Evolutionary conservation across 1,140 invertebrate species (phyloP).

Genomic region (Wasmannia auropunctata): DNA sequence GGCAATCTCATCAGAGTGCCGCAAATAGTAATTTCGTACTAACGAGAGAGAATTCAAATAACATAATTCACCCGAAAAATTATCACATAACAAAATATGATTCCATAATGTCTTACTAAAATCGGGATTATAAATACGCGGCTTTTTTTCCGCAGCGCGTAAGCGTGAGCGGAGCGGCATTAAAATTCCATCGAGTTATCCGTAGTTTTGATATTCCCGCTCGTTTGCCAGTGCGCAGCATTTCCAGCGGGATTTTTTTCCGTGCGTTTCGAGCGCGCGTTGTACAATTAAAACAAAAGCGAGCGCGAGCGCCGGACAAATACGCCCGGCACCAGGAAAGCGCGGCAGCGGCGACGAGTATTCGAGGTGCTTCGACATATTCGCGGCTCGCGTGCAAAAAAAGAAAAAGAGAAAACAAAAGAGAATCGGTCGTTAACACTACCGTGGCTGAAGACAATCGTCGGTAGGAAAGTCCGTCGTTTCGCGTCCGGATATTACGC

Average conservation of each 20-base stretch:
- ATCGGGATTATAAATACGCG: conserved; percentile 22
- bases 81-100: not conserved
- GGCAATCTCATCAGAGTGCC: not conserved
- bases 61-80: not conserved
- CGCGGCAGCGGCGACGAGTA: conserved; percentile 28
- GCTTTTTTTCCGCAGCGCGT: not conserved
- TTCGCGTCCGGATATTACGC: conserved; percentile 30
- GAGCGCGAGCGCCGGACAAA: conserved; percentile 63
- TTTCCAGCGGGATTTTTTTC: conserved; percentile 55
- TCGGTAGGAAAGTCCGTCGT: not conserved
- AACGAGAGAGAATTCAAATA: not conserved
- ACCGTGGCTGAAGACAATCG: conserved; percentile 62
- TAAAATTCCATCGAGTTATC: conserved; percentile 59
- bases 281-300: conserved; percentile 75
- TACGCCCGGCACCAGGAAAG: conserved; percentile 53
- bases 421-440: conserved; percentile 43
- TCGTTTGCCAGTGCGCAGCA: conserved; percentile 44
- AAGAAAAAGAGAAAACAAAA: conserved; percentile 12
- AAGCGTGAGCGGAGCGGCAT: conserved; percentile 23
- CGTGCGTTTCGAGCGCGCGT: conserved; percentile 57
- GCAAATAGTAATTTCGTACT: not conserved
- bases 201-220: conserved; percentile 55
- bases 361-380: conserved; percentile 49
- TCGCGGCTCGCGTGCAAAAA: conserved; percentile 10
- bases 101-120: conserved; percentile 45